Conservation (phyloP, 2,888 invertebrate species). For the Aleiodes testaceus region DNA sequence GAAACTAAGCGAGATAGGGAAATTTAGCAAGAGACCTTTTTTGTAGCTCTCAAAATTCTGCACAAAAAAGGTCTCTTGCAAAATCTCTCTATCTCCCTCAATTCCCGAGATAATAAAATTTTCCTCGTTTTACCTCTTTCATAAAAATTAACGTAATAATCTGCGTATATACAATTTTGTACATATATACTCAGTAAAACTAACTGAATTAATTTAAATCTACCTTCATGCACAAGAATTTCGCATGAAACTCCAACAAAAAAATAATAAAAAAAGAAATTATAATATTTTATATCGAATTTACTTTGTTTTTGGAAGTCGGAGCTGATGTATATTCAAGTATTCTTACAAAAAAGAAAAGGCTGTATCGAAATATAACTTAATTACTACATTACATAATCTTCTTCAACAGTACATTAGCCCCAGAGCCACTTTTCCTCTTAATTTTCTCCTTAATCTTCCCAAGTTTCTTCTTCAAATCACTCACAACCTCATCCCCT, state of each 20-base stretch:
- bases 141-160: neutral
- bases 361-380: conserved; percentile 48
- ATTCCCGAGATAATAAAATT: no score
- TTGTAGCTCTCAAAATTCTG: no score
- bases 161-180: conserved; percentile 9
- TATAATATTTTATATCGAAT: conserved; percentile 8
- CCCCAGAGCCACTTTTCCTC: conserved; percentile 76
- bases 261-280: neutral
- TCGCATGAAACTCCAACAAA: neutral
- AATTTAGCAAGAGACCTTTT: no score
- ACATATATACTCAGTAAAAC: conserved; percentile 13
- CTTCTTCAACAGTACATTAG: conserved; percentile 78
- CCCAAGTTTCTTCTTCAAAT: conserved; percentile 75
- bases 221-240: conserved; percentile 1
- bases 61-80: no score
- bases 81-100: no score
- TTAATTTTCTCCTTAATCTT: conserved; percentile 73
- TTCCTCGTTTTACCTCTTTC: no score
- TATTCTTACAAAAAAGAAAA: conserved; percentile 34
- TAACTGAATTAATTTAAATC: conserved; percentile 7
- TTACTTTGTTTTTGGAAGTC: conserved; percentile 1
- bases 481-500: conserved; percentile 70
- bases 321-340: conserved; percentile 21
- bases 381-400: conserved; percentile 48
- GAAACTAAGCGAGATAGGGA: no score